Evolutionary conservation across 2,113 vertebrate genomes (phyloP).

Genomic region (Petaurus breviceps): DNA sequence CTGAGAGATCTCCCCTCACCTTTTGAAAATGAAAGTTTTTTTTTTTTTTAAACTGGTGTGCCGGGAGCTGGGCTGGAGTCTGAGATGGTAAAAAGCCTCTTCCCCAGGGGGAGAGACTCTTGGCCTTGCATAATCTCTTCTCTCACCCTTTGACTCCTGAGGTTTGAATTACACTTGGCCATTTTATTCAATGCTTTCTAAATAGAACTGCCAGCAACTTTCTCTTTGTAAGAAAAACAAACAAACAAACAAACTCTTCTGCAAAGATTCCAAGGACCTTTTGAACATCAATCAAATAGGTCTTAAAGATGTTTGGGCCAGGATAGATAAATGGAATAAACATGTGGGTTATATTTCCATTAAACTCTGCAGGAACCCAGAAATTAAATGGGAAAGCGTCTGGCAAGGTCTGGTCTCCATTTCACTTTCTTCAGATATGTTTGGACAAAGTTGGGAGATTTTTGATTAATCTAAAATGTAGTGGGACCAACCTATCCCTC

Average conservation of each 20-base stretch:
- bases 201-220: slow-evolving; percentile 4
- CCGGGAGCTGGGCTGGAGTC: not conserved
- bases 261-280: slow-evolving; percentile 38
- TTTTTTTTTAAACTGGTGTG: not conserved
- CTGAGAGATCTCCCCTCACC: not conserved
- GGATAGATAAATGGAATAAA: slow-evolving; percentile 36
- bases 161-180: not conserved
- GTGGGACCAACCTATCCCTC: slow-evolving; percentile 16
- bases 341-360: slow-evolving; percentile 63
- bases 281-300: slow-evolving; percentile 29
- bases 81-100: not conserved
- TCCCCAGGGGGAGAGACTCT: slow-evolving; percentile 12
- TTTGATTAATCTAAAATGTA: slow-evolving; percentile 47
- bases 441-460: slow-evolving; percentile 31
- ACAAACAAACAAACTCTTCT: not conserved
- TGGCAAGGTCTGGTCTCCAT: not conserved
- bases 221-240: slow-evolving; percentile 18
- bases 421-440: slow-evolving; percentile 14
- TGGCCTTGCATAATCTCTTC: not conserved
- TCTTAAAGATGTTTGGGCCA: not conserved
- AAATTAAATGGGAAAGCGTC: slow-evolving; percentile 45
- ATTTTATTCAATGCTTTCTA: not conserved
- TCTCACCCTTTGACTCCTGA: slow-evolving; percentile 4
- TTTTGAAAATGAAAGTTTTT: not conserved
- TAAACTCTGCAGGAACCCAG: slow-evolving; percentile 13